Evolutionary conservation across 2,113 vertebrate species (phyloP), one percentile per base, ranked within the genome.

Genomic region (Hepsetus odoe): DNA sequence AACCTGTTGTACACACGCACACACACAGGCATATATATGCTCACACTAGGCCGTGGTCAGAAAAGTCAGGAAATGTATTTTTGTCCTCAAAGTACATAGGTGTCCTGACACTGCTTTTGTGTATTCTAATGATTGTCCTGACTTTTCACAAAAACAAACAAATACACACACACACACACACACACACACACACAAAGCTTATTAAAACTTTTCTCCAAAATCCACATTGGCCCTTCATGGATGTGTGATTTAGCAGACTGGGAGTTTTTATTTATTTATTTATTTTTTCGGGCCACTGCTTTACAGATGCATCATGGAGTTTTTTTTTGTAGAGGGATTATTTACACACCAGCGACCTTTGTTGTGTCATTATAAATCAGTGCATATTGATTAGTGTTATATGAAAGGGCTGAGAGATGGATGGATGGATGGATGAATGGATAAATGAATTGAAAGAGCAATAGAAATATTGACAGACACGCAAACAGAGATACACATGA

Each of bases 161-260:
- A 2, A 32, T 14, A 61, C 58, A 32, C 58, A 20, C 14, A 64
- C 32, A 61, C 58, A 18, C 3, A 62, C 30, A 62, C n/a, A 62
- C 14, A 62, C 16, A 64, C 2, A 3, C 58, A 18, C n/a, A n/a
- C n/a, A n/a, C n/a, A n/a, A n/a, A n/a, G n/a, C 59, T 62, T 62
- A 33, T 16, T 16, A 61, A 64, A 62, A 26, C 58, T 58, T 12
- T 8, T 32, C 32, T 11, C 13, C 16, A 10, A 49, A 74, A n/a
- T 26, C 28, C 32, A 51, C n/a, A 14, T 28, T 64, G n/a, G 64
- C 28, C 72, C 72, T 33, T 75, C 51, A 65, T 64, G n/a, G 12
- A 64, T 2, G 14, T 61, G 46, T 35, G 14, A 16, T n/a, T 51
- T 62, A 53, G 30, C 14, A 18, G 28, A 46, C n/a, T n/a, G n/a